phyloP scores from a whole-genome alignment of 2,113 vertebrate species.

The Balaenoptera acutorostrata region DNA sequence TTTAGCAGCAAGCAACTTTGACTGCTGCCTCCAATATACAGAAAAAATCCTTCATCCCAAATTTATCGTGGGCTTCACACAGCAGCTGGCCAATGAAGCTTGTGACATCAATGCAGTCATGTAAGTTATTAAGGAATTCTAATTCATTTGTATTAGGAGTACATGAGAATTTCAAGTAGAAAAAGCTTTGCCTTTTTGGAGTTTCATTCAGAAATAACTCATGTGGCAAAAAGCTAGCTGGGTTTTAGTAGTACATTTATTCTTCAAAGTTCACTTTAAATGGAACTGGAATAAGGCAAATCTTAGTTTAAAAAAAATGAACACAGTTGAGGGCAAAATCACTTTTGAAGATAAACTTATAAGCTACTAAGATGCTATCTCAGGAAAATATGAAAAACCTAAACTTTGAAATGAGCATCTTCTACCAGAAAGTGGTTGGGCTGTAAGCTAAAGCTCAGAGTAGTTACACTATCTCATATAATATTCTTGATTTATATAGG shows the following conservation, averaged over 20 bases:
- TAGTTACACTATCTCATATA: neutral
- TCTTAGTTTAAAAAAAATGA: neutral
- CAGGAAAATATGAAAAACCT: neutral
- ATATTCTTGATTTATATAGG: neutral
- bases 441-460: neutral
- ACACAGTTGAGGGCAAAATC: neutral
- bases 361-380: neutral
- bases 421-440: neutral
- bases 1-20: constrained; percentile 79
- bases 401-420: neutral
- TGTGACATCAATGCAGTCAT: constrained; percentile 81
- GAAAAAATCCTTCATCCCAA: neutral
- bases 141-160: neutral
- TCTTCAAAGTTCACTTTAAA: neutral
- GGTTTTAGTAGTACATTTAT: neutral
- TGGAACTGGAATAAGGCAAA: neutral
- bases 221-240: neutral
- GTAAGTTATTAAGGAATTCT: constrained; percentile 68
- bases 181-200: neutral
- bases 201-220: neutral
- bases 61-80: constrained; percentile 65
- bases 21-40: constrained; percentile 80
- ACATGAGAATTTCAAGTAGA: neutral
- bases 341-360: neutral
- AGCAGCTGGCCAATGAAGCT: constrained; percentile 75